phyloP scores from a whole-genome alignment of 2,888 invertebrate species.

The Caradrina kadenii region DNA sequence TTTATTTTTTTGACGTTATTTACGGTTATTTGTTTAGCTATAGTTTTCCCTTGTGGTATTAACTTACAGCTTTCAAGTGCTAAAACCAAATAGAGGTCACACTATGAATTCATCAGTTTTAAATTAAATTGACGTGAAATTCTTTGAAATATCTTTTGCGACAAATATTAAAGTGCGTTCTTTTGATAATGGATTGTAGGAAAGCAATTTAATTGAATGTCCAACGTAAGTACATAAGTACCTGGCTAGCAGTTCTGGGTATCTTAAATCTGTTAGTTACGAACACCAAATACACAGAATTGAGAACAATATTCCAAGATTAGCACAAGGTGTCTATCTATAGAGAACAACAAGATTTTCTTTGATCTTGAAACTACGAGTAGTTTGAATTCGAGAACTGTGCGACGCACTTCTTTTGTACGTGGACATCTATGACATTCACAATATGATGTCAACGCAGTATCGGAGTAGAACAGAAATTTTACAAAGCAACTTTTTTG shows the following conservation, averaged over 20 bases:
- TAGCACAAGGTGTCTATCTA: background rate
- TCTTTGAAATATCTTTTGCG: background rate
- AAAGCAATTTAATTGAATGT: background rate
- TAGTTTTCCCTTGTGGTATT: slow-evolving; percentile 5
- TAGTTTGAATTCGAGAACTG: slow-evolving; percentile 1
- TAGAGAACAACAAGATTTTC: slow-evolving; percentile 7
- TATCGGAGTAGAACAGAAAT: too few species aligned
- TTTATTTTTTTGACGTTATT: slow-evolving; percentile 13
- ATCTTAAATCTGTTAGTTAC: background rate
- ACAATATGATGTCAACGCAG: too few species aligned
- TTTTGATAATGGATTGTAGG: too few species aligned
- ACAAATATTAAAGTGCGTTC: background rate
- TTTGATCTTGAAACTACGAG: background rate
- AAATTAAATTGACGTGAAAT: slow-evolving; percentile 8
- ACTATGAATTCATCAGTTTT: slow-evolving; percentile 22
- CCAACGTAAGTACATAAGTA: background rate
- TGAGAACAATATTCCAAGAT: background rate
- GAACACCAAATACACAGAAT: background rate
- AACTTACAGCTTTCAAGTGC: slow-evolving; percentile 20
- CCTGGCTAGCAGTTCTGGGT: background rate
- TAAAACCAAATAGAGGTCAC: slow-evolving; percentile 6
- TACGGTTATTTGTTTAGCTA: slow-evolving; percentile 14
- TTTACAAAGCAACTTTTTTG: too few species aligned
- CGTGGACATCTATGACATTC: too few species aligned
- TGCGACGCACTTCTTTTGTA: background rate